Evolutionary conservation across 92 coral and sea anemone genomes (phyloP).

Genomic region (Heliopora coerulea): DNA sequence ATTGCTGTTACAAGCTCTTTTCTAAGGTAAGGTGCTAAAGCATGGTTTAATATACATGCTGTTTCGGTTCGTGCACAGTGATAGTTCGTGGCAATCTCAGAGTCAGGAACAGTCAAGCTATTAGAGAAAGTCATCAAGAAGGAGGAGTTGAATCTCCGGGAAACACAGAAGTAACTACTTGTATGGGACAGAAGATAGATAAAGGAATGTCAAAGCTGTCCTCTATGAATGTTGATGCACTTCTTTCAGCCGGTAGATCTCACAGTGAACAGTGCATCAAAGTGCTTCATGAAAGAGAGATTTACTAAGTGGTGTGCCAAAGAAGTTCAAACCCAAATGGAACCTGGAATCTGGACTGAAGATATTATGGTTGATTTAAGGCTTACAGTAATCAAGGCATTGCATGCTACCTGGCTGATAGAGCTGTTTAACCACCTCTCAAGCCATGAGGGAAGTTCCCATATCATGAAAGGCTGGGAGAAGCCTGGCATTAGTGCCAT

Average conservation of each 20-base stretch:
- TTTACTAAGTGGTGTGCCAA: neutral
- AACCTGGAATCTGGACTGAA: neutral
- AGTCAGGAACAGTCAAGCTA: constrained; percentile 53
- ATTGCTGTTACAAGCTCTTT: no score
- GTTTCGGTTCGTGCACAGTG: no score
- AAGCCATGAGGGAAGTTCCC: no score
- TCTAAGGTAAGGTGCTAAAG: no score
- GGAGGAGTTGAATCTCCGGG: constrained; percentile 59
- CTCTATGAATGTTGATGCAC: constrained; percentile 42
- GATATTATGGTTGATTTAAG: neutral
- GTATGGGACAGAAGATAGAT: constrained; percentile 53
- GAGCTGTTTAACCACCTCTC: constrained; percentile 3
- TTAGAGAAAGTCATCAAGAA: constrained; percentile 47
- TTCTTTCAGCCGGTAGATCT: constrained; percentile 47
- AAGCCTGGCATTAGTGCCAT: neutral
- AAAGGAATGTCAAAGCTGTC: constrained; percentile 52
- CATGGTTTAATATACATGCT: no score
- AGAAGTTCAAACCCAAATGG: constrained; percentile 26
- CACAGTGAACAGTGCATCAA: no score
- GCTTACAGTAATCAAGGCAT: neutral
- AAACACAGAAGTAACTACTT: constrained; percentile 50
- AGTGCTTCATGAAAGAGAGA: no score
- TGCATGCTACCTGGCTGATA: neutral
- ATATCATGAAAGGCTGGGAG: neutral
- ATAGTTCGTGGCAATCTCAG: no score